Conservation (phyloP, 2,113 vertebrate genomes). For the Tragelaphus buxtoni region DNA sequence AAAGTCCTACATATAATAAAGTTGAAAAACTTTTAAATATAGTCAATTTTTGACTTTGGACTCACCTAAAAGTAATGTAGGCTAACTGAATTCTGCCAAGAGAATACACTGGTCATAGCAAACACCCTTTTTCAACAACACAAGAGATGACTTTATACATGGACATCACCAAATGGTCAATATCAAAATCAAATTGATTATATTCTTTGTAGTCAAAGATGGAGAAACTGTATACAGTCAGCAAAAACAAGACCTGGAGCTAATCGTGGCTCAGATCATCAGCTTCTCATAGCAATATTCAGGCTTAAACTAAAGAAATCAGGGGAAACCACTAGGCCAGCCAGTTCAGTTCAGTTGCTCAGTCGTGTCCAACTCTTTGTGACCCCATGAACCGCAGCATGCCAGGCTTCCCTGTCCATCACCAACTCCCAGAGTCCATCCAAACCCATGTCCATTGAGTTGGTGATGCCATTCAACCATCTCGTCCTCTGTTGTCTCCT, state of each 20-base stretch:
- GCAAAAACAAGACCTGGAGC: background rate
- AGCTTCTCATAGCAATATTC: background rate
- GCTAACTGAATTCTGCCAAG: background rate
- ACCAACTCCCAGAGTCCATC: background rate
- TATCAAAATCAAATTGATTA: background rate
- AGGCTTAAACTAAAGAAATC: background rate
- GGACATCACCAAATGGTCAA: background rate
- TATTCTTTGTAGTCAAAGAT: background rate
- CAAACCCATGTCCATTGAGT: background rate
- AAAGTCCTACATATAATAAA: background rate
- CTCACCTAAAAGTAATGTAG: background rate
- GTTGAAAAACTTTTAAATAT: background rate
- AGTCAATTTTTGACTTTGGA: background rate
- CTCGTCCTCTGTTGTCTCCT: background rate
- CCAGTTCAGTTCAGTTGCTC: background rate
- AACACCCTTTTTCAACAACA: background rate
- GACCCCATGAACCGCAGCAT: fast-evolving
- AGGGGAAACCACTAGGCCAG: background rate
- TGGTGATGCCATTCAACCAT: background rate
- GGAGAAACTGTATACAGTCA: background rate
- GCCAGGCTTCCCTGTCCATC: background rate
- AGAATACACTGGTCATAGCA: background rate
- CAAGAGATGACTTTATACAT: background rate
- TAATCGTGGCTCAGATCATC: background rate
- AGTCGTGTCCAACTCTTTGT: too few relatives aligned